phyloP scores from a whole-genome alignment of 2,797 vertebrate species.

The Pristis pectinata region DNA sequence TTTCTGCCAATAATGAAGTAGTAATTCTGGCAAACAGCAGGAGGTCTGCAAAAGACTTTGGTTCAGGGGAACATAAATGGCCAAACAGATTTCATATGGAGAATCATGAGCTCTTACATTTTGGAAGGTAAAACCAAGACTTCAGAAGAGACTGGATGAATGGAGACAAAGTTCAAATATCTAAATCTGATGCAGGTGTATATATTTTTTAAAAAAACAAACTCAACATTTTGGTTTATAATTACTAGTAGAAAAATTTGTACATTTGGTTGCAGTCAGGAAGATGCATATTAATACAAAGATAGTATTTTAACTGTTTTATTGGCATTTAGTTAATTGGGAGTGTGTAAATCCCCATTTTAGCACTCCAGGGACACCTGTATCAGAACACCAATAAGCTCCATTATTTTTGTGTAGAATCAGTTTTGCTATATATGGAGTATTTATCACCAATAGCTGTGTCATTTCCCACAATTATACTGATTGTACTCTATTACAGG shows the following conservation, averaged over 20 bases:
- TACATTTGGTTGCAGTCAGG: not conserved
- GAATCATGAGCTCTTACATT: not conserved
- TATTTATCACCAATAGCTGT: not conserved
- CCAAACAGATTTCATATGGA: not conserved
- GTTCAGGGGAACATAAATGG: not conserved
- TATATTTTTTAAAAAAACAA: not conserved
- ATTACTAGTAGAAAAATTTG: not conserved
- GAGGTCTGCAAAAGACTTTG: not conserved
- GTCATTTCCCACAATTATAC: constrained; percentile 16
- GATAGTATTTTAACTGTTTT: not conserved
- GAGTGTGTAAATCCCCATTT: not conserved
- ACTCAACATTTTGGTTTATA: too few species aligned
- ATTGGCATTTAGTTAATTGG: not conserved
- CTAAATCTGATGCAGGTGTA: too few species aligned
- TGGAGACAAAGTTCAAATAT: too few species aligned
- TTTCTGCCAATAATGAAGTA: not conserved
- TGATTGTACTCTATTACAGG: not conserved
- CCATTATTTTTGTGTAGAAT: not conserved
- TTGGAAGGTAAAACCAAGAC: not conserved
- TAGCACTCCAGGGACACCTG: not conserved
- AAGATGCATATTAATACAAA: not conserved
- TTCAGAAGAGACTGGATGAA: not conserved
- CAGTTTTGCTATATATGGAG: not conserved
- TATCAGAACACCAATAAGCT: not conserved
- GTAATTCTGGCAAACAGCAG: not conserved